Conservation (phyloP, 2,797 vertebrate species). For the Siniperca obscura region DNA sequence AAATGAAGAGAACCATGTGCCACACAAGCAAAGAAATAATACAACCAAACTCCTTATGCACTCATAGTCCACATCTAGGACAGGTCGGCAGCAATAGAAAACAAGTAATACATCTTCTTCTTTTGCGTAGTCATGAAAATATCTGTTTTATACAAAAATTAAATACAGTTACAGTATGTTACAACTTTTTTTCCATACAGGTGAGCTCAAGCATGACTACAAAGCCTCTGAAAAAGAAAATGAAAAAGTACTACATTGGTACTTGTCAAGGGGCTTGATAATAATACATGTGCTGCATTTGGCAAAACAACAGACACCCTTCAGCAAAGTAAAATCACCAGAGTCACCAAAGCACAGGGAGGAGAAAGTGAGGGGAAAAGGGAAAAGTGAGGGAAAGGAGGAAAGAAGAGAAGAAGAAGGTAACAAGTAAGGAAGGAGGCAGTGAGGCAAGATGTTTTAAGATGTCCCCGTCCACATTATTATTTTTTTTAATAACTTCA, state of each 20-base stretch:
- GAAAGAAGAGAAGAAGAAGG: slow-evolving; percentile 36
- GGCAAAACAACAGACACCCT: slow-evolving; percentile 89
- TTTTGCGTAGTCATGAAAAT: slow-evolving; percentile 94
- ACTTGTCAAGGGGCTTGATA: slow-evolving; percentile 71
- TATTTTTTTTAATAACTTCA: slow-evolving; percentile 64
- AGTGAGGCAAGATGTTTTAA: slow-evolving; percentile 85
- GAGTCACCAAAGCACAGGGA: slow-evolving; percentile 93
- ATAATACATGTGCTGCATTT: slow-evolving; percentile 91
- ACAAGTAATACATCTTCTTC: slow-evolving; percentile 90
- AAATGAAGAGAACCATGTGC: slow-evolving; percentile 89
- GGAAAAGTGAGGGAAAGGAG: slow-evolving; percentile 13
- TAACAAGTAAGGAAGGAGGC: slow-evolving; percentile 84
- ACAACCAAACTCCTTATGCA: slow-evolving; percentile 81
- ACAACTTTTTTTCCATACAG: slow-evolving; percentile 81
- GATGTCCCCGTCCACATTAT: slow-evolving; percentile 56
- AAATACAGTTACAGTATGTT: slow-evolving; percentile 93
- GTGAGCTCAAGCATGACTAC: slow-evolving; percentile 83
- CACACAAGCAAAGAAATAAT: slow-evolving; percentile 85
- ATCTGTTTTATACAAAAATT: slow-evolving; percentile 99
- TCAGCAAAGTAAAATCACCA: slow-evolving; percentile 91
- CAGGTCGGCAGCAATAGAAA: slow-evolving; percentile 92
- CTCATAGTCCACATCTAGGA: slow-evolving; percentile 80
- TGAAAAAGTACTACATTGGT: slow-evolving; percentile 81
- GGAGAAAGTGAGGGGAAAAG: slow-evolving; percentile 62
- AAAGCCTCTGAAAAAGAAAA: slow-evolving; percentile 79